These are phyloP conservation scores for Oncorhynchus mykiss DNA, from an alignment of 2,113 vertebrate species.

Conservation along the genomic window DNA sequence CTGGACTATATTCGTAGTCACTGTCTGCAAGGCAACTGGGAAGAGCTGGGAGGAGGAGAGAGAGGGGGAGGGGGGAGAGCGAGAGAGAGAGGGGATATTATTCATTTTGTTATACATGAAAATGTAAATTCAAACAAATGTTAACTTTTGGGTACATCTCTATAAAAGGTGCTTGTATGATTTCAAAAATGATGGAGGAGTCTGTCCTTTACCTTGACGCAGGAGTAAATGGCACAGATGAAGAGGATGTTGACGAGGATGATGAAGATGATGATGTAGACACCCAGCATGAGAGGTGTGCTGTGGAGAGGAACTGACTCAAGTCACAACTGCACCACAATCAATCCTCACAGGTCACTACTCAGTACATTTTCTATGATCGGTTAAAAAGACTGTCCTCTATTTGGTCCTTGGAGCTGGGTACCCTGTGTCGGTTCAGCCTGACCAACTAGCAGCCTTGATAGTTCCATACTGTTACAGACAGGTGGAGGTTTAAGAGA, in stretches of 20 bases:
- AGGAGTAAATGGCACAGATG: constrained; percentile 89
- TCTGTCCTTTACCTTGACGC: constrained; percentile 81
- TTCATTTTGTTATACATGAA: neutral
- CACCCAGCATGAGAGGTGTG: constrained; percentile 82
- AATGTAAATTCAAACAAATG: neutral
- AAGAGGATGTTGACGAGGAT: constrained; percentile 84
- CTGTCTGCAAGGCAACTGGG: constrained; percentile 78
- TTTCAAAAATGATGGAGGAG: neutral
- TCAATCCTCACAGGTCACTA: neutral
- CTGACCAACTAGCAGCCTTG: too few relatives aligned
- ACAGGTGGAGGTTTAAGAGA: constrained; percentile 12
- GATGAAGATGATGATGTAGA: constrained; percentile 83
- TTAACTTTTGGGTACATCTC: constrained; percentile 34
- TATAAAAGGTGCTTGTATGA: constrained; percentile 1
- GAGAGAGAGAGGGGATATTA: too few relatives aligned
- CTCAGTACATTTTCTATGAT: too few relatives aligned
- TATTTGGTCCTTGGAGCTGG: too few relatives aligned
- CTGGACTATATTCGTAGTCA: constrained; percentile 86
- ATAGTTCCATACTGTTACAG: neutral
- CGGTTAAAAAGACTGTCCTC: too few relatives aligned
- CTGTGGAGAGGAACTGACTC: constrained; percentile 63
- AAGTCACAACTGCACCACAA: neutral
- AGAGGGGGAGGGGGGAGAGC: neutral
- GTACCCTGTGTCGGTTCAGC: too few relatives aligned
- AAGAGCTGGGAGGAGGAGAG: constrained; percentile 74